A percentile compares a stretch with the other conserved stretches of the same genome.
phyloP scores from a whole-genome alignment of 2,797 vertebrate genomes.

The Alauda arvensis region DNA sequence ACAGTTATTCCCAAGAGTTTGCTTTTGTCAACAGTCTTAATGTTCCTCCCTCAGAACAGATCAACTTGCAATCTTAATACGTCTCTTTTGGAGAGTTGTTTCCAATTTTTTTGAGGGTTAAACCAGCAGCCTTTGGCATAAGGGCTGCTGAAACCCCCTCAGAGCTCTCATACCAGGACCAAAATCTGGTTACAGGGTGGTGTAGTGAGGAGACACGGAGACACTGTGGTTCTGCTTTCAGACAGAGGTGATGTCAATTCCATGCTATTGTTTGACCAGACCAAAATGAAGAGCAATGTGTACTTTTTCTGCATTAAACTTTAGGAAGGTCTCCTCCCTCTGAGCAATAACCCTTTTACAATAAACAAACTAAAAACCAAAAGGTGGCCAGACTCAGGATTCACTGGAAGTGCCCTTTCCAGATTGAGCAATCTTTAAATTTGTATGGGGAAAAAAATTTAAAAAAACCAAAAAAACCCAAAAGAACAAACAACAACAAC shows the following conservation, averaged over 20 bases:
- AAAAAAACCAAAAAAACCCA: fast-evolving
- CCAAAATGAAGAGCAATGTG: background rate
- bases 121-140: background rate
- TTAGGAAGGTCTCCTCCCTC: background rate
- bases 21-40: background rate
- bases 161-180: background rate
- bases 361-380: background rate
- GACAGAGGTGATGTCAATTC: background rate
- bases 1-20: background rate
- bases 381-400: background rate
- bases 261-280: background rate
- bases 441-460: background rate
- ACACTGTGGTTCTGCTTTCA: background rate
- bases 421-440: background rate
- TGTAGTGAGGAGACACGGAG: background rate
- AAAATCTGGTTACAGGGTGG: background rate
- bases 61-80: background rate
- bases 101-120: background rate
- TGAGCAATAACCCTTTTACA: background rate
- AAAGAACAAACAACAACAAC: too few species aligned
- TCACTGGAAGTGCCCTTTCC: background rate
- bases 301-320: background rate
- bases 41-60: background rate
- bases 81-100: background rate
- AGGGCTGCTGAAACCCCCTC: background rate